A percentile compares a stretch with the other conserved stretches of the same genome.
Conservation (phyloP, 2,888 invertebrate species). For the Cheilosia variabilis region DNA sequence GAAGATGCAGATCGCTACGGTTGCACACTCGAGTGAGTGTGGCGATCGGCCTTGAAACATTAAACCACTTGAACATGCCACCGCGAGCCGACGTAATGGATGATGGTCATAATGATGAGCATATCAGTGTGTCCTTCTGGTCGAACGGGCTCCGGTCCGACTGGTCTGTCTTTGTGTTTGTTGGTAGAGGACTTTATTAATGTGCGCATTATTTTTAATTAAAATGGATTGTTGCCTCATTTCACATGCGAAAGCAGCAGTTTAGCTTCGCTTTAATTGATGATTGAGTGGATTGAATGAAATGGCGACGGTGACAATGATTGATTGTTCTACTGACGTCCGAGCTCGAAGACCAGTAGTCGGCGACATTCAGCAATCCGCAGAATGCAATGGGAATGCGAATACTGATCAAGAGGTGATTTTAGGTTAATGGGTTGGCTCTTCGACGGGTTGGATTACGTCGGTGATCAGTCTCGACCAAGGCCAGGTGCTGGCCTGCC, state of each 20-base stretch:
- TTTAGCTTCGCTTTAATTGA: slow-evolving; percentile 26
- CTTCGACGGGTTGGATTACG: background rate
- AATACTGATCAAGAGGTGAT: background rate
- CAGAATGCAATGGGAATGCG: background rate
- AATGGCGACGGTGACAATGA: slow-evolving; percentile 9
- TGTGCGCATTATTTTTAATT: slow-evolving; percentile 16
- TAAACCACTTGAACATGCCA: slow-evolving; percentile 50
- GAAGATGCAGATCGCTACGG: slow-evolving; percentile 38
- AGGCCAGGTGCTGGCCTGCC: background rate
- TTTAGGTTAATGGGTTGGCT: slow-evolving; percentile 10
- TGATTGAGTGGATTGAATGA: slow-evolving; percentile 7
- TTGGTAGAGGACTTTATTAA: slow-evolving; percentile 4
- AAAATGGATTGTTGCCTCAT: slow-evolving; percentile 29
- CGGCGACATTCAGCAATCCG: background rate
- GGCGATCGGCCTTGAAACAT: slow-evolving; percentile 59
- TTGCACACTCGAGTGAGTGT: slow-evolving; percentile 37
- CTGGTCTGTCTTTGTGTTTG: slow-evolving; percentile 1
- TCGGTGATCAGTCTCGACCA: background rate
- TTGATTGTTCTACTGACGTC: slow-evolving; percentile 16
- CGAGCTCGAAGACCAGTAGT: slow-evolving; percentile 12
- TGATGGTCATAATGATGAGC: slow-evolving; percentile 59
- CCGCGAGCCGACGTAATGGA: slow-evolving; percentile 45
- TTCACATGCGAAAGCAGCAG: slow-evolving; percentile 4
- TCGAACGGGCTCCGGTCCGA: slow-evolving; percentile 17
- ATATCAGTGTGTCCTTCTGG: slow-evolving; percentile 57